These are phyloP conservation scores for Nothocercus julius DNA, from an alignment of 2,113 vertebrate genomes.

Conservation along the genomic window DNA sequence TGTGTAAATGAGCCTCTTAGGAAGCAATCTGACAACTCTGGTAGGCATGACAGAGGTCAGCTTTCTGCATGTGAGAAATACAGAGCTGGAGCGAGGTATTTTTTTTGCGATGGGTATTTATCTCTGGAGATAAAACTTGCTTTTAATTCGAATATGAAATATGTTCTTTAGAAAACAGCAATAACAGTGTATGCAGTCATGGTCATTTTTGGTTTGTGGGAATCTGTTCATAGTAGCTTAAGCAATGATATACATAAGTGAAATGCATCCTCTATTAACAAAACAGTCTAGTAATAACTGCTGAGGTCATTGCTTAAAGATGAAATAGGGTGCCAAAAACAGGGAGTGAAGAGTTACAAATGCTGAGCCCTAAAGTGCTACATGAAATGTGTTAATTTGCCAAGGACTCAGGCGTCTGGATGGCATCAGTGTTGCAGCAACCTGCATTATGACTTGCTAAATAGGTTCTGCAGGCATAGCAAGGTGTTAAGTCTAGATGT, in stretches of 20 bases:
- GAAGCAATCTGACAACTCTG: neutral
- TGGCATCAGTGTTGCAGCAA: neutral
- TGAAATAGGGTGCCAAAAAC: neutral
- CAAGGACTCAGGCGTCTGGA: neutral
- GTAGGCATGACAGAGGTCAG: neutral
- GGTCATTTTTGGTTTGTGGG: neutral
- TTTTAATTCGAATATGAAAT: neutral
- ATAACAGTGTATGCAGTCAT: rapidly evolving
- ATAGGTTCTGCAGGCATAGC: neutral
- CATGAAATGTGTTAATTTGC: neutral
- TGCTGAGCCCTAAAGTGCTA: neutral
- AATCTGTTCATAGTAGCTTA: neutral
- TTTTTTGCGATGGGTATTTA: neutral
- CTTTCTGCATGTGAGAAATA: neutral
- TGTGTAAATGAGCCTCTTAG: neutral
- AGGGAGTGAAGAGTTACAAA: neutral
- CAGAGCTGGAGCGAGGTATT: neutral
- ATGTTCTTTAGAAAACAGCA: neutral
- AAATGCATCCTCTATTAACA: neutral
- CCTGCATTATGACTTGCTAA: neutral
- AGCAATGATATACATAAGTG: neutral
- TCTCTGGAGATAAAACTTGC: neutral
- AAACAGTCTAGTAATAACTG: neutral
- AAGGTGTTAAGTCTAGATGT: neutral
- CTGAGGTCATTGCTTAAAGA: neutral